Percentiles rank a stretch among this genome's conserved stretches.
Conservation (phyloP, 2,888 invertebrate species). For the Vesta saturnalis region DNA sequence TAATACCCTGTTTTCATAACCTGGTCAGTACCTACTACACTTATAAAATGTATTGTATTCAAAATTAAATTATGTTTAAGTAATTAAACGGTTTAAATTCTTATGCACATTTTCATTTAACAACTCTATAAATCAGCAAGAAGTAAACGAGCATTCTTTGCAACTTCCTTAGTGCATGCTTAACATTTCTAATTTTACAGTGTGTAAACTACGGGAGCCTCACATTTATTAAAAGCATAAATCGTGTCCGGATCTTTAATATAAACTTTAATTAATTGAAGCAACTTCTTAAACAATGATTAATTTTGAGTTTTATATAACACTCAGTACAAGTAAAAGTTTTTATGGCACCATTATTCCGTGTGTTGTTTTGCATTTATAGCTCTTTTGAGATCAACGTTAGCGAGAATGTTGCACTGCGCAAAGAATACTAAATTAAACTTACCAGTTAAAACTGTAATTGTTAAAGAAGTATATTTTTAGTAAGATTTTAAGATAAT, state of each 20-base stretch:
- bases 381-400: conserved; percentile 24
- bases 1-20: no score
- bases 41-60: no score
- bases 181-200: conserved; percentile 41
- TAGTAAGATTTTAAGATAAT: no score
- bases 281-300: conserved; percentile 39
- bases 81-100: not conserved
- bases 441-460: no score
- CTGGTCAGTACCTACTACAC: no score
- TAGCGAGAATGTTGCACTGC: conserved; percentile 22
- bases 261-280: conserved; percentile 45
- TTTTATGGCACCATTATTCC: conserved; percentile 41
- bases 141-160: conserved; percentile 29
- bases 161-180: conserved; percentile 26
- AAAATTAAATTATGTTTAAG: no score
- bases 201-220: conserved; percentile 34
- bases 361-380: conserved; percentile 41
- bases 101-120: conserved; percentile 26
- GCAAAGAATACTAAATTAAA: conserved; percentile 20
- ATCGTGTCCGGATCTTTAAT: conserved; percentile 41
- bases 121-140: conserved; percentile 32
- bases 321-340: conserved; percentile 34
- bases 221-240: conserved; percentile 44
- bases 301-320: conserved; percentile 33
- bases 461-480: no score